Evolutionary conservation across 2,888 invertebrate species (phyloP), one percentile per base, ranked within the genome.

Genomic region (Diarsia brunnea): DNA sequence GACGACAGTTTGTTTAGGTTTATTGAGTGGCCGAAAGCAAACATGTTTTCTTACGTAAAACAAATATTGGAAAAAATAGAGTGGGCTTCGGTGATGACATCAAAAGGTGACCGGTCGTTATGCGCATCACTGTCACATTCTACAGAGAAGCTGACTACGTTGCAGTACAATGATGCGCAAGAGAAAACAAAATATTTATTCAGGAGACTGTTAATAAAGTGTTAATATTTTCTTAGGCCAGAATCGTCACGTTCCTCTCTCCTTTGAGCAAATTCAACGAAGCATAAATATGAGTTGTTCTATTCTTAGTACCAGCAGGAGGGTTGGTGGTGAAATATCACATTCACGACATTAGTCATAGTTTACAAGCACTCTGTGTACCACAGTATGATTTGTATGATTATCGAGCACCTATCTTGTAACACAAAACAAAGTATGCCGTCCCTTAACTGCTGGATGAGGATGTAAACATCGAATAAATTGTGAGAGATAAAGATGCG

Each of bases 61-160:
- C 64, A 78, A 84, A 84, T 83, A 78, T 85, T 86, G 69, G 78
- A 64, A 69, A 70, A 67, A 78, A 75, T 73, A 65, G 70, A 78
- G 55, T 78, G 74, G 74, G 55, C 31, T 78, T 81, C 55, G 53
- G n/a, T 24, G 24, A 45, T 51, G 64, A 64, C 51, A n/a, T 58
- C 69, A 64, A 55, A 78, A 69, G 69, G 53, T 86, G 83, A 70
- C 55, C 68, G 58, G 68, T 69, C 58, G 38, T 67, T 84, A 53
- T 68, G 69, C 49, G 55, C 5, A 60, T 72, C n/a, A 19, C 45
- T 72, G 64, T 60, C 71, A 64, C 43, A 58, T 81, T 68, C 65
- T 53, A 47, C 24, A 69, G 16, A 11, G 49, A 49, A 53, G 3
- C 27, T 12, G 27, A 60, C 49, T 24, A 47, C 14, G 77, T 27